Conservation (phyloP, 2,113 vertebrate genomes). For the Seriola rivoliana region DNA sequence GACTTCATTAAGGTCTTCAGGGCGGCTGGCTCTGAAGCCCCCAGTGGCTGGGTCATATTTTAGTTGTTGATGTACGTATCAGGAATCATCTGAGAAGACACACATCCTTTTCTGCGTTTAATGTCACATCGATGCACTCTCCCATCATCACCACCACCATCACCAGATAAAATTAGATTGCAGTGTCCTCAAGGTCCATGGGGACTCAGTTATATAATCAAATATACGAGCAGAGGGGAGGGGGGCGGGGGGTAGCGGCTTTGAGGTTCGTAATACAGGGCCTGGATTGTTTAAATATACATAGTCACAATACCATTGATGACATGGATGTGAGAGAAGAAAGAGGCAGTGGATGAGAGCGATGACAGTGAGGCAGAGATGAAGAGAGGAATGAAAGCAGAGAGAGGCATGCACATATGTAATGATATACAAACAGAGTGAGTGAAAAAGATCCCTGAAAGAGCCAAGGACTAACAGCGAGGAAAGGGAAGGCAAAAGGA, state of each 20-base stretch:
- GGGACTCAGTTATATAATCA: conserved; percentile 77
- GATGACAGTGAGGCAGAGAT: not conserved
- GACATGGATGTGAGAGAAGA: conserved; percentile 31
- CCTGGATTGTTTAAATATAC: conserved; percentile 58
- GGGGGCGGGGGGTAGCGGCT: not conserved
- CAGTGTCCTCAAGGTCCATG: conserved; percentile 70
- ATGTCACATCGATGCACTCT: conserved; percentile 30
- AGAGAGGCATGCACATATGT: not conserved
- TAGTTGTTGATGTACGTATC: not conserved
- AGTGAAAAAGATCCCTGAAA: not conserved
- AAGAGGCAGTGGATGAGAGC: conserved; percentile 7
- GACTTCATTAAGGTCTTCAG: not conserved
- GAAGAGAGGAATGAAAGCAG: conserved; percentile 8
- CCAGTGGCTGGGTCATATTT: not conserved
- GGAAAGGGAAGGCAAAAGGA: not conserved
- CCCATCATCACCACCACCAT: conserved; percentile 55
- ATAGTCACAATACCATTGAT: conserved; percentile 30
- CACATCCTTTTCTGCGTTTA: conserved; percentile 20
- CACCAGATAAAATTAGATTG: conserved; percentile 69
- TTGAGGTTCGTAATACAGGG: conserved; percentile 30
- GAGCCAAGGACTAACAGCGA: not conserved
- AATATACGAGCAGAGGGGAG: conserved; percentile 34
- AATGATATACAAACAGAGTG: not conserved
- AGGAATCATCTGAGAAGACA: not conserved
- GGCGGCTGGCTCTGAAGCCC: not conserved